Evolutionary conservation across 2,888 invertebrate species (phyloP).

Genomic region (Microplitis deprimator): DNA sequence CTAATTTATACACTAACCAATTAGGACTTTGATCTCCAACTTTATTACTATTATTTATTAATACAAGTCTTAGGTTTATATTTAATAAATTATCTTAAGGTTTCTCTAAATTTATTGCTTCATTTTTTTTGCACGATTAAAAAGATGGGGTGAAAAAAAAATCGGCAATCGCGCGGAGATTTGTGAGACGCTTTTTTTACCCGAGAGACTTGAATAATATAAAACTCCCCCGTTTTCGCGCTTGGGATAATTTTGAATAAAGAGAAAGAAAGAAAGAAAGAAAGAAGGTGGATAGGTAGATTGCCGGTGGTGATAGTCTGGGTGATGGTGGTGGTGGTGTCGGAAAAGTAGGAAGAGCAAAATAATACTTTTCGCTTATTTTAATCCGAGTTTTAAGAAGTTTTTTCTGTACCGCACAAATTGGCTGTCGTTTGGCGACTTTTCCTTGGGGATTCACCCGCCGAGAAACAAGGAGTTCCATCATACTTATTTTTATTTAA

Average conservation of each 20-base stretch:
- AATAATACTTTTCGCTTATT: constrained; percentile 56
- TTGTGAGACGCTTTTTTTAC: not conserved
- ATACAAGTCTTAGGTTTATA: not conserved
- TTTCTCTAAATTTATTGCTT: not conserved
- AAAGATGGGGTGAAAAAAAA: not conserved
- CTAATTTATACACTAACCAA: not conserved
- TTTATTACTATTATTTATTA: not conserved
- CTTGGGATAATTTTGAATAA: not conserved
- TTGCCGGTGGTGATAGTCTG: not conserved
- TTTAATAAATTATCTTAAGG: not conserved
- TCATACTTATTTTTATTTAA: constrained; percentile 2
- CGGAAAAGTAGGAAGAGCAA: constrained; percentile 43
- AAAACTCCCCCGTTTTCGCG: not conserved
- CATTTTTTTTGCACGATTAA: not conserved
- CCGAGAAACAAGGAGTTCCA: not conserved
- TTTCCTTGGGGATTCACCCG: constrained; percentile 38
- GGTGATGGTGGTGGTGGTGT: constrained; percentile 55
- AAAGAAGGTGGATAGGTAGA: not conserved
- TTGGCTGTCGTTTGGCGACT: constrained; percentile 67
- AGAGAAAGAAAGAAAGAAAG: not conserved
- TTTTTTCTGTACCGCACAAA: constrained; percentile 59
- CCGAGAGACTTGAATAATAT: not conserved
- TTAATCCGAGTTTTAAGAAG: constrained; percentile 68
- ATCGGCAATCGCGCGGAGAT: constrained; percentile 1
- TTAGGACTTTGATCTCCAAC: not conserved